Base-by-base conservation (phyloP, 2,888 invertebrate species). In the Hipparchia sbordonii region DNA sequence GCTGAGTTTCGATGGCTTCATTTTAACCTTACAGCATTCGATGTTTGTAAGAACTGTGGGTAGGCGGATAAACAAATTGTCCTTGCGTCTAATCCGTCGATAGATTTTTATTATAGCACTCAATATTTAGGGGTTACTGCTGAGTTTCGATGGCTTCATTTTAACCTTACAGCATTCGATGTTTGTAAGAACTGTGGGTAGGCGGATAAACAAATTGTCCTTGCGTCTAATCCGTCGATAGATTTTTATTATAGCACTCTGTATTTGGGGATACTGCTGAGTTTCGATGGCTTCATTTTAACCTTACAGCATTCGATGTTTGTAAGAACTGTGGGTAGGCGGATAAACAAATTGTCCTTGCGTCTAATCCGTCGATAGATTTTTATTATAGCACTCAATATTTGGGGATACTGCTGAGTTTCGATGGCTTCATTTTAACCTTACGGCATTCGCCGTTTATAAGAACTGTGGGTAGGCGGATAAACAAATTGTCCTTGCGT, bases 341-440 rank as follows among this genome's bases (percentile, higher is more conserved):
- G 39, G 39, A 39, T 67, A 46, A 33, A 46, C 51, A 52, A 52
- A 52, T 52, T 39, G 51, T n/a, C 81, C 76, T 77, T 77, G 63
- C 13, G 23, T 54, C 46, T 67, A 56, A 8, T 45, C 39, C 39
- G 56, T 39, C 3, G 5, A 39, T 39, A 4, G 5, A 39, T 39
- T 39, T 39, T 39, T 39, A 23, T 23, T 23, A 23, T 23, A 23
- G 23, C 23, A 23, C 23, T 23, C 23, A 23, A 23, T 23, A 23
- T 23, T 23, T 23, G 23, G 23, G 23, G 23, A 23, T 23, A 89
- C 79, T 77, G 62, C 72, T 79, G 80, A 72, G 70, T 77, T 77
- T 82, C 85, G 84, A 89, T 88, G 84, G 83, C 88, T 88, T 88
- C 84, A 88, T 89, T 87, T 85, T 83, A 80, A 83, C 81, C 77